Evolutionary conservation across 2,888 invertebrate species (phyloP).

Genomic region (Myathropa florea): DNA sequence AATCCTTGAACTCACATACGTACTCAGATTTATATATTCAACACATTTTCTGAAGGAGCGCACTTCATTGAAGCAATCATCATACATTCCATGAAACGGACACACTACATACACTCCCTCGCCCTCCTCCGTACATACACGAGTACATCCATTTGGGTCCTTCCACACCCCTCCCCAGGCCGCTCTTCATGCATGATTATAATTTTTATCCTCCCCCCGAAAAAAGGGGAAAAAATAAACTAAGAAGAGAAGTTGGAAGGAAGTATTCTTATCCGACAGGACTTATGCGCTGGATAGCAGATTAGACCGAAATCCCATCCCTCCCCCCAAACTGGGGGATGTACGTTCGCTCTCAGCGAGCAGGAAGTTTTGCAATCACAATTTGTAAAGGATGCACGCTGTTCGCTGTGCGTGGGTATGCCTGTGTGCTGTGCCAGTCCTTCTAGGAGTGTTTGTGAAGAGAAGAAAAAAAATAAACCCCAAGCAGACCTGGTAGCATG

Average conservation of each 20-base stretch:
- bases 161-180: neutral
- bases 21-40: slow-evolving; percentile 68
- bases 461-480: neutral
- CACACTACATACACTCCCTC: slow-evolving; percentile 26
- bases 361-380: slow-evolving; percentile 53
- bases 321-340: slow-evolving; percentile 22
- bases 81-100: slow-evolving; percentile 65
- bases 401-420: neutral
- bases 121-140: neutral
- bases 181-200: slow-evolving; percentile 42
- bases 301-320: slow-evolving; percentile 44
- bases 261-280: slow-evolving; percentile 41
- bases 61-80: slow-evolving; percentile 71
- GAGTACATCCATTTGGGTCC: slow-evolving; percentile 16
- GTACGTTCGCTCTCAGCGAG: slow-evolving; percentile 13
- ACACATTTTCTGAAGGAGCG: slow-evolving; percentile 66
- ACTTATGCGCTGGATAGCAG: slow-evolving; percentile 30
- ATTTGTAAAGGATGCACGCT: slow-evolving; percentile 45
- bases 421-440: neutral
- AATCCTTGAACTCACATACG: slow-evolving; percentile 65
- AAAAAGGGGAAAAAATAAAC: slow-evolving; percentile 10
- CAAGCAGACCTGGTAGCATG: slow-evolving; percentile 12
- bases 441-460: neutral
- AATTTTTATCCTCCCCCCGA: slow-evolving; percentile 45
- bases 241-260: neutral